Conservation (phyloP, 2,888 invertebrate species). For the Dusona sp. region DNA sequence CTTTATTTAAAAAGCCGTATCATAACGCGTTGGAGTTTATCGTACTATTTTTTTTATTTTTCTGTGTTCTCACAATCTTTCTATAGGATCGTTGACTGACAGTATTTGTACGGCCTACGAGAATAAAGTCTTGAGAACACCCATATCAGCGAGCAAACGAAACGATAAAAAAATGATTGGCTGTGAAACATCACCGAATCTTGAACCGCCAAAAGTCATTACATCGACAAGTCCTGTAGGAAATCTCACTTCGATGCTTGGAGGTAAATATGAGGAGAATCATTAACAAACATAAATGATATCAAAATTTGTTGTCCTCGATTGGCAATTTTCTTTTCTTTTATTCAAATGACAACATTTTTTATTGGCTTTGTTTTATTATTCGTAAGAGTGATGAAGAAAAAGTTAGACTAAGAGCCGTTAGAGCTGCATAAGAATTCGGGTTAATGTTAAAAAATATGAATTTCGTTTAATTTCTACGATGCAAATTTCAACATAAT, state of each 20-base stretch:
- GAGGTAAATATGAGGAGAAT: conserved; percentile 80
- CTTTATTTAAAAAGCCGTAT: neutral
- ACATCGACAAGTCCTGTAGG: conserved; percentile 73
- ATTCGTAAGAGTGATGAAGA: neutral
- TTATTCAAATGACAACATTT: neutral
- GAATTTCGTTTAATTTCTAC: neutral
- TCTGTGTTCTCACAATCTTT: conserved; percentile 37
- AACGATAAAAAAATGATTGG: conserved; percentile 58
- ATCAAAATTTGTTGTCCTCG: neutral
- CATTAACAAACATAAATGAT: neutral
- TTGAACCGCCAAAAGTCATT: conserved; percentile 68
- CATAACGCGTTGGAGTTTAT: neutral
- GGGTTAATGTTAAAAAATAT: neutral
- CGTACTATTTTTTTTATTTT: neutral
- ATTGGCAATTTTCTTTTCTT: neutral
- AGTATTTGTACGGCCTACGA: conserved; percentile 88
- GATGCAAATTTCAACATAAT: neutral
- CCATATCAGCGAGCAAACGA: conserved; percentile 46
- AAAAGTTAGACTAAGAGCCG: neutral
- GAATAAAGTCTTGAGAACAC: conserved; percentile 77
- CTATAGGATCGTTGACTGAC: conserved; percentile 86
- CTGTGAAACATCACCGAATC: conserved; percentile 41
- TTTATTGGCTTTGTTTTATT: neutral
- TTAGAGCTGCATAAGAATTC: neutral
- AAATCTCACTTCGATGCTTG: conserved; percentile 84